Base-by-base conservation (phyloP, 2,888 invertebrate species). In the Scaptomyza flava region DNA sequence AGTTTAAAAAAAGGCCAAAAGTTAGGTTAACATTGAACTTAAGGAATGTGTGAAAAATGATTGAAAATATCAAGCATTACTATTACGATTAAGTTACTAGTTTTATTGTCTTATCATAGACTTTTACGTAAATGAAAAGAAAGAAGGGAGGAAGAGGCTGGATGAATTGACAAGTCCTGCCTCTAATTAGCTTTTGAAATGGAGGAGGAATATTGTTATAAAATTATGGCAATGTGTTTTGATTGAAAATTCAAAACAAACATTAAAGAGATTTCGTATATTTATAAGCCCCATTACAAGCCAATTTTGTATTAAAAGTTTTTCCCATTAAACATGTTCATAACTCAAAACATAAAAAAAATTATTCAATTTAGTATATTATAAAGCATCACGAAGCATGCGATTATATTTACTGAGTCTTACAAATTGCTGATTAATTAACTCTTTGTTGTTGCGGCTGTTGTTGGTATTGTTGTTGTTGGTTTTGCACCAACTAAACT, bases 381-480 rank as follows among this genome's bases (percentile, higher is more conserved):
- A 54, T 68, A 68, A 67, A 33, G 63, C n/a, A 54, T 59, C 50
- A 20, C 61, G 60, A 61, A 68, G 62, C 65, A 64, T 64, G 60
- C 70, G 73, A 77, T 81, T 70, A 63, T 64, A 69, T 69, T 63
- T 30, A 62, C 63, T 58, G 59, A 64, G 64, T 60, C 68, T 57
- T 51, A 79, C 81, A 85, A 81, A 85, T 81, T 72, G 85, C 68
- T 79, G 85, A 75, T 80, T 80, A 81, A 85, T 81, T 81, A 81
- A 85, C 82, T 82, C 82, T 79, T 77, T 68, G 63, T 66, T 69
- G 64, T 72, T 74, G 68, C 71, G 53, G 17, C 3, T 41, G 68
- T 68, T 53, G 17, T 5, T 41, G 41, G 41, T 27, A 64, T 74
- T 57, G 17, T 8, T 41, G 64, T 68, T 53, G 17, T 9, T 41